Percentiles rank a stretch among this genome's conserved stretches.
Conservation (phyloP, 2,888 invertebrate genomes). For the Eupithecia vulgata region DNA sequence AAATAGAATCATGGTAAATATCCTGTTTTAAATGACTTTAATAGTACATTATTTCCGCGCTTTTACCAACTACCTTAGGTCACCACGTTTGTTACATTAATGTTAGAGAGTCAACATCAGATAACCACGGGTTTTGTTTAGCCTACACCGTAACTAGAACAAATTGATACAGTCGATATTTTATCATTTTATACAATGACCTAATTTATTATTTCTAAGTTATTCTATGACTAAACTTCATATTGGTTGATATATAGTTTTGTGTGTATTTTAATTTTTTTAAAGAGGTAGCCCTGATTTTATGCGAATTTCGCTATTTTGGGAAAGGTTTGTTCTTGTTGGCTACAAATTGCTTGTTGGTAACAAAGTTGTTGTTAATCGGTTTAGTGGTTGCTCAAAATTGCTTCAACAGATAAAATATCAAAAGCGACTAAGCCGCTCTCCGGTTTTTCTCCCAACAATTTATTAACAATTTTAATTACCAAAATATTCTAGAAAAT, state of each 20-base stretch:
- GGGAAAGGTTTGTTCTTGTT: neutral
- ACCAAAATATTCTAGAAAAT: neutral
- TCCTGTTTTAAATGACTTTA: no score
- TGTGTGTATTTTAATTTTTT: neutral
- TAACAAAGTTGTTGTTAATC: neutral
- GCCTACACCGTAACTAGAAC: neutral
- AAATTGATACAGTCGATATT: neutral
- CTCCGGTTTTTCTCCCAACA: neutral
- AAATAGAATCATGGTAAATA: no score
- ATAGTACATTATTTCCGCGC: no score
- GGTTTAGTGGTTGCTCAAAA: conserved; percentile 5
- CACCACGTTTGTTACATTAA: neutral
- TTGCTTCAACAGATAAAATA: neutral
- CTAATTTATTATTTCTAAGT: neutral
- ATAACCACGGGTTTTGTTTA: neutral
- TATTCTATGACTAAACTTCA: neutral
- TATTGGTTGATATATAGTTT: neutral
- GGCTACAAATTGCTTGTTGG: neutral
- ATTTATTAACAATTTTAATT: no score
- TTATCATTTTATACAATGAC: neutral
- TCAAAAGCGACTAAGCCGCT: neutral
- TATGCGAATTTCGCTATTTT: neutral
- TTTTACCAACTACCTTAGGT: neutral
- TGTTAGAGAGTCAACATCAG: neutral
- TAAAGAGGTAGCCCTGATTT: neutral